Base-by-base conservation (phyloP, 2,797 vertebrate genomes). In the Mus spretus region DNA sequence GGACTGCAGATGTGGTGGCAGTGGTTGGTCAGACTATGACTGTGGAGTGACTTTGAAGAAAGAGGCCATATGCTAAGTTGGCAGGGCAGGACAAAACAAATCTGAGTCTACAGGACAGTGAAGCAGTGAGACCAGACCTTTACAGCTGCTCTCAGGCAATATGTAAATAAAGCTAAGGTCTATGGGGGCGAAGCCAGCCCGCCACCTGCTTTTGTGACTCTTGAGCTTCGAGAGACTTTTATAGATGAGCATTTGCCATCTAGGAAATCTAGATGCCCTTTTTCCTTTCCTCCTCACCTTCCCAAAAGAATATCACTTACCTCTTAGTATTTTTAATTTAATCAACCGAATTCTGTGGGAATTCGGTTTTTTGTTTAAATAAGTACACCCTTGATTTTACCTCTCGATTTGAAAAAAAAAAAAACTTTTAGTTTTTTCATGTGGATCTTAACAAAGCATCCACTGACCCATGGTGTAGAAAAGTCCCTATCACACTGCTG, bases 401-500 rank as follows among this genome's bases (percentile, higher is more conserved):
- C 63, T 93, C 40, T 65, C 82, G 10, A 83, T 34, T 83, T n/a
- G 17, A 2, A 90, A 95, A 94, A 59, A 74, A 88, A 96, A 81
- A 67, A 95, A 83, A 34, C 47, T 50, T 50, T 50, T 65, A 1
- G 1, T 34, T 74, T 83, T 74, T 87, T 90, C 77, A 19, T 57
- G 4, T n/a, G 65, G 31, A 13, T 59, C 53, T 93, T 92, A 28
- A 85, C 11, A 67, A 95, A 83, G 72, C 1, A 4, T 77, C 12
- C 85, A 19, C 28, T 89, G 61, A 74, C n/a, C 63, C n/a, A 47
- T 6, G 31, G 63, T 74, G 37, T 15, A 70, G 74, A 72, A 53
- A 92, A 94, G 55, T 88, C 34, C 40, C 74, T 31, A 84, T 14
- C 59, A 50, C 5, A 31, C 4, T 63, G 34, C 28, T 77, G 28